phyloP scores from a whole-genome alignment of 2,113 vertebrate species.

The Pterocles burchelli region DNA sequence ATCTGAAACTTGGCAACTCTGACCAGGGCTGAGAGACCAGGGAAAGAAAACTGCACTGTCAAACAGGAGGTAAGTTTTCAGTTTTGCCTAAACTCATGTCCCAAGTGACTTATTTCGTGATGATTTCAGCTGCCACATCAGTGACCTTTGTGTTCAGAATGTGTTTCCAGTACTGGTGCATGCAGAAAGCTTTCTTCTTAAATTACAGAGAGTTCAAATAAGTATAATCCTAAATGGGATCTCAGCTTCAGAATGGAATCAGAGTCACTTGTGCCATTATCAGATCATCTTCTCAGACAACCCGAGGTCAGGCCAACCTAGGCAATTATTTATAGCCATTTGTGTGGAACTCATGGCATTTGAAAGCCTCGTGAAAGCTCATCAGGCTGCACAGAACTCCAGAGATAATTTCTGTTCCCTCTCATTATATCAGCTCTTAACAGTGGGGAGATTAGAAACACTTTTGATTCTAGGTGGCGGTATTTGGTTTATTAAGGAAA shows the following conservation, averaged over 20 bases:
- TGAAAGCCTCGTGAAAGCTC: not conserved
- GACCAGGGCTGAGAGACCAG: not conserved
- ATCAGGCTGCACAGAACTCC: slow-evolving; percentile 19
- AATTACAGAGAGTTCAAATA: slow-evolving; percentile 58
- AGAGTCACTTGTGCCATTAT: slow-evolving; percentile 54
- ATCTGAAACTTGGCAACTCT: not conserved
- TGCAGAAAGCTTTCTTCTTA: slow-evolving; percentile 58
- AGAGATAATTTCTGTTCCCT: slow-evolving; percentile 40
- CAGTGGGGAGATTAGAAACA: not conserved
- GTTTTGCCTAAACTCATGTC: slow-evolving; percentile 23
- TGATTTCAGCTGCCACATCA: slow-evolving; percentile 56
- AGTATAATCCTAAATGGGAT: slow-evolving; percentile 49
- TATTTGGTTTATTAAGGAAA: not conserved
- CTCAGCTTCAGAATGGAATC: slow-evolving; percentile 52
- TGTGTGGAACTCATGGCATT: slow-evolving; percentile 56
- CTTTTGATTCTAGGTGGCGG: not conserved
- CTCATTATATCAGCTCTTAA: not conserved
- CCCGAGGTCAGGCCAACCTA: slow-evolving; percentile 67
- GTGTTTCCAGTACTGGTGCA: slow-evolving; percentile 21
- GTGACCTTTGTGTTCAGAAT: slow-evolving; percentile 55
- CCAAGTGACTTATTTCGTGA: slow-evolving; percentile 43
- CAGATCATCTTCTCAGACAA: slow-evolving; percentile 64
- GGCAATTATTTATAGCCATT: slow-evolving; percentile 64
- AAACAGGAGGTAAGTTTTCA: slow-evolving; percentile 29
- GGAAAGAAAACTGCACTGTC: slow-evolving; percentile 10